Percentiles rank a stretch among this genome's conserved stretches.
Evolutionary conservation across 2,113 vertebrate species (phyloP).

Genomic region (Melanotaenia duboulayi): DNA sequence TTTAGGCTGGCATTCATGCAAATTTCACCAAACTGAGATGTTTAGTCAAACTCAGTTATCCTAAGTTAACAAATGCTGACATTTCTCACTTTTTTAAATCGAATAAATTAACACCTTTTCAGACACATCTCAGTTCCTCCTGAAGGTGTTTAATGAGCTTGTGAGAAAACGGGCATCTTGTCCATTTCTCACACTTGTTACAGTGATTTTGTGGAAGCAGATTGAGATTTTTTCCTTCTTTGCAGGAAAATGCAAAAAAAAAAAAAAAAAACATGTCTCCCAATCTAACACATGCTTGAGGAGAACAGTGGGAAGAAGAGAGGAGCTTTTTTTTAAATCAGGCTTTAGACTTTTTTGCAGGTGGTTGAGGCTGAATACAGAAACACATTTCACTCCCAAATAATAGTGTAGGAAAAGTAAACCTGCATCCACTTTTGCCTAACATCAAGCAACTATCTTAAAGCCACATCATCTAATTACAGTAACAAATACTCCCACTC

Average conservation of each 20-base stretch:
- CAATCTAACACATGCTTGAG: not conserved
- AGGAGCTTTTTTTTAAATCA: not conserved
- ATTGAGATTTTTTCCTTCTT: conserved; percentile 2
- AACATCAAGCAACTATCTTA: conserved; percentile 23
- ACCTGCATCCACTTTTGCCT: conserved; percentile 9
- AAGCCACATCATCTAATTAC: conserved; percentile 43
- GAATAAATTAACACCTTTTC: conserved; percentile 39
- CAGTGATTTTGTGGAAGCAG: not conserved
- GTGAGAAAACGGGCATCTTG: not conserved
- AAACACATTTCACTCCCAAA: not conserved
- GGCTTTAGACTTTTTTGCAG: not conserved
- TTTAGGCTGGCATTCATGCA: not conserved
- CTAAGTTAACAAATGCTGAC: conserved; percentile 21
- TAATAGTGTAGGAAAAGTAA: conserved; percentile 10
- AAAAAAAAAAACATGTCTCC: not conserved
- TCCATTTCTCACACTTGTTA: conserved; percentile 24
- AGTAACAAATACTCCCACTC: conserved; percentile 29
- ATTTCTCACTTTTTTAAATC: conserved; percentile 19
- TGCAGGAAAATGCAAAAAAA: not conserved
- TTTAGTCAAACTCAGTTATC: conserved; percentile 19
- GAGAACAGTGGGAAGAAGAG: not conserved
- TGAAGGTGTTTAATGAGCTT: conserved; percentile 47
- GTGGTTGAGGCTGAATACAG: not conserved
- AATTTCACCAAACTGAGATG: not conserved
- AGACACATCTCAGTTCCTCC: not conserved